Evolutionary conservation across 2,888 invertebrate species (phyloP), one percentile per base, ranked within the genome.

Genomic region (Urechis unicinctus): DNA sequence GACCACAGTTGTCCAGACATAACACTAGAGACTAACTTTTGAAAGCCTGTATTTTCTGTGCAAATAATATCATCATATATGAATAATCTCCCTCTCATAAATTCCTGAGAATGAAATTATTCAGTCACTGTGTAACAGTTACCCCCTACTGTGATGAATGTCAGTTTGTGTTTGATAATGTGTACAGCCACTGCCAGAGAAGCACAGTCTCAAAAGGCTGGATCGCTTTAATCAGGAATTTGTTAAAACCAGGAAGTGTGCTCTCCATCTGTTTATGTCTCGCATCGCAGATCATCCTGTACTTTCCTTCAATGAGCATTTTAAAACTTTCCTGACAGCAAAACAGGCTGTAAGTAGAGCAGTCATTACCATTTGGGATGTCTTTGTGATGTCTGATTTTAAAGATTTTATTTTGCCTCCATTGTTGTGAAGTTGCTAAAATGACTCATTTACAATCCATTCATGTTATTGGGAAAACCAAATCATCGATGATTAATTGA

Each of bases 181-280:
- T 25, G 22, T 44, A 24, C 68, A 86, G 85, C 85, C 86, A 26
- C 78, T 87, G 68, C 86, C 87, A 55, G 85, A 83, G 54, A 86
- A 86, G 70, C 86, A 87, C 72, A 83, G 85, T 9, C 70, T 87
- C 44, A 79, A 85, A 52, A 84, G 86, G 68, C 72, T 87, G 61
- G 86, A 86, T 74, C 81, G 86, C 58, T 87, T 86, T 72, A 85
- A 85, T 59, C 83, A 84, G 71, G 86, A 86, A 66, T 87, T 87
- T 72, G 83, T 87, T 47, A 75, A 84, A 58, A 81, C 83, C 30
- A 78, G 87, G 66, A 85, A 85, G 83, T 81, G 83, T 60, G 80
- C 85, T 36, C 78, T 87, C 48, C 84, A 86, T 68, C 81, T 84
- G 57, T 87, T 86, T 71, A 78, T 87, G 50, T 82, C 82, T 55